Percentiles rank a stretch among this genome's conserved stretches.
phyloP scores from a whole-genome alignment of 2,113 vertebrate species.

The Nesoenas mayeri region DNA sequence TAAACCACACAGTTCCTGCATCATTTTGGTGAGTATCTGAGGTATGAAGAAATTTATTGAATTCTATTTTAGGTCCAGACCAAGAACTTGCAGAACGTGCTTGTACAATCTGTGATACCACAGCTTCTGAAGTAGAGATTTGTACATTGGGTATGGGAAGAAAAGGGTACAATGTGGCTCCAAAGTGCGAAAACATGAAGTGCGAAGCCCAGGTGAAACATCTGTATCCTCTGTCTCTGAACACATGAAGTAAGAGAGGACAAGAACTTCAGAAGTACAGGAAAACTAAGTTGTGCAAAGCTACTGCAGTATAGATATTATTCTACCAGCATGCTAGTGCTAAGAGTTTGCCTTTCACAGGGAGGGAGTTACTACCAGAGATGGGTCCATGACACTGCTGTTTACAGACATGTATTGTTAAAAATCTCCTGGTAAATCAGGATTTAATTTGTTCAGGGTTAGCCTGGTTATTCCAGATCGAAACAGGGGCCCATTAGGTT shows the following conservation, averaged over 20 bases:
- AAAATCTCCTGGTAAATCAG: background rate
- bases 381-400: background rate
- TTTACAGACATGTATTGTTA: background rate
- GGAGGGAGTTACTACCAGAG: background rate
- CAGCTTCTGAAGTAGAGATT: background rate
- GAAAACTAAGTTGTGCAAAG: background rate
- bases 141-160: rapidly evolving
- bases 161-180: background rate
- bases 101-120: too few relatives aligned
- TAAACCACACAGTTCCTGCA: background rate
- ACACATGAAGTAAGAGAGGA: background rate
- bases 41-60: background rate
- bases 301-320: background rate
- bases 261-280: rapidly evolving
- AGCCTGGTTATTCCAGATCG: background rate
- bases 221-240: background rate
- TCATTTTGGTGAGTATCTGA: rapidly evolving
- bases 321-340: background rate
- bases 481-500: background rate
- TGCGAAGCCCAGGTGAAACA: background rate
- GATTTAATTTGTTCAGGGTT: background rate
- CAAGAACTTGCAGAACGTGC: background rate
- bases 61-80: background rate
- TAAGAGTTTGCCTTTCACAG: background rate
- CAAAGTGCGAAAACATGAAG: background rate